Base-by-base conservation (phyloP, 1,140 invertebrate species). In the Bicyclus anynana region DNA sequence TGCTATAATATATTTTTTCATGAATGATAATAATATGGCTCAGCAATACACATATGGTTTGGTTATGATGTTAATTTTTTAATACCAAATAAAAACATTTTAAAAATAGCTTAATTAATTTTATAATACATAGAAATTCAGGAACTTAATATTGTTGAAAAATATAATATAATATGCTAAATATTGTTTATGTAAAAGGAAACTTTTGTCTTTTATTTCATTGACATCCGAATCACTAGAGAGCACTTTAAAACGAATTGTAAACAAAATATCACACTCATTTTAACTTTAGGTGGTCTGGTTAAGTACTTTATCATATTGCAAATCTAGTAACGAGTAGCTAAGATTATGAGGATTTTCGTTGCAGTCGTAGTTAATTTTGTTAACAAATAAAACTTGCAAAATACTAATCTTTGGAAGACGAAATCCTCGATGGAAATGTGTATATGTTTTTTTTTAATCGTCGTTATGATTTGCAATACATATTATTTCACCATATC, bases 211-310 rank as follows among this genome's bases (percentile, higher is more conserved):
- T 69, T 65, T 67, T 60, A 40, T 61, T 69, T 51, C 38, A 59
- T 50, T 58, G 49, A 59, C 21, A 53, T 63, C 54, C 66, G 35
- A 69, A 67, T 68, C 77, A 72, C 65, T 87, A 84, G 81, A 87
- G 84, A 87, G 84, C 80, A 66, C 62, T 60, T 60, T 73, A 71
- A n/a, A 74, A 77, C 72, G 72, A 71, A 65, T 68, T 65, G 73
- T 70, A 66, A 76, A 78, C 71, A 77, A 82, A 84, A 87, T 87
- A 84, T 87, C 81, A 84, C 84, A 85, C 72, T 74, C 57, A 72
- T 16, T 26, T 7, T 27, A 10, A 69, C 77, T 69, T 72, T 74
- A 80, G 78, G 77, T 81, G 76, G 77, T 81, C 74, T 80, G 74
- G 68, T 82, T 87, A 87, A 87, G 84, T 87, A 87, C 84, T 74